Evolutionary conservation across 2,888 invertebrate genomes (phyloP), one percentile per base, ranked within the genome.

Genomic region (Diaphora mendica): DNA sequence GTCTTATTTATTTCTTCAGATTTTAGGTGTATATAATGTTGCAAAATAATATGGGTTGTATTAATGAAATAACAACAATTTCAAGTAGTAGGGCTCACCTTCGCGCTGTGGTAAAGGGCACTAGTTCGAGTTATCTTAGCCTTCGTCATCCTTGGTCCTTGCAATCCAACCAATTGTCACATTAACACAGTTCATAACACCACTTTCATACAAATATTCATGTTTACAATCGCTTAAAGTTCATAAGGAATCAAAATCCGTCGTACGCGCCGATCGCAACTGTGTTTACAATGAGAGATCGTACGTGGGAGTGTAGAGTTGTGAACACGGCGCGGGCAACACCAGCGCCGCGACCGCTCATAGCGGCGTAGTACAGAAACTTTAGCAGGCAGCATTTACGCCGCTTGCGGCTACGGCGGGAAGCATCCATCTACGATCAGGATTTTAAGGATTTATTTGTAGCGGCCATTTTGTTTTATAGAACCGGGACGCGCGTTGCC

Each of bases 61-160:
- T 80, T 81, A 70, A 84, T 79, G 65, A 81, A 82, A 62, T 17
- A 82, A 78, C 30, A 68, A 64, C 48, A 48, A 70, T 44, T 70
- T 64, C 13, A 64, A 35, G 69, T 79, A 79, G 85, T 83, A 85
- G 86, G 87, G 87, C 95, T 95, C 90, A 97, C 97, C 97, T 97
- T 97, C 72, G 97, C 97, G 88, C 97, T 97, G 93, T 97, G 97
- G 91, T 96, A 97, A 76, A 97, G 96, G 82, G 97, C 97, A 88
- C 96, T 96, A 79, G 95, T 96, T 87, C 95, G 90, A 73, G 95
- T 96, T 84, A 91, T 90, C 90, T 96, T 97, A 76, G 96, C 96
- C 91, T 97, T 97, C 84, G 96, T 96, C 96, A 96, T 96, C 80
- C 82, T 90, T 79, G 74, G 81, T 81, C 82, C 76, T 80, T 76